Evolutionary conservation across 2,888 invertebrate genomes (phyloP).

Genomic region (Epinotia ramella): DNA sequence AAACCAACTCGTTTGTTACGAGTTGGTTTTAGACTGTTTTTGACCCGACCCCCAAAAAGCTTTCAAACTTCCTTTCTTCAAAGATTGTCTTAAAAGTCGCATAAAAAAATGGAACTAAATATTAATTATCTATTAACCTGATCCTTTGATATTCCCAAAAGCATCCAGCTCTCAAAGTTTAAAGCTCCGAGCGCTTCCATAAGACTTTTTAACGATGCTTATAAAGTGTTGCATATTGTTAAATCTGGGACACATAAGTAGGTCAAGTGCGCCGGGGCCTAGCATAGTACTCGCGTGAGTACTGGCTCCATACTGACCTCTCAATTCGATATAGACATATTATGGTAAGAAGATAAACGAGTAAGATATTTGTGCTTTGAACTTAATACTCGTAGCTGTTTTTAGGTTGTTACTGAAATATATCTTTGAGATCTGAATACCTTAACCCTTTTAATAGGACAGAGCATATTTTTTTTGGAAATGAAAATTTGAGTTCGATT

Average conservation of each 20-base stretch:
- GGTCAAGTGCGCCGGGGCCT: constrained; percentile 38
- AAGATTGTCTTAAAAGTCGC: neutral
- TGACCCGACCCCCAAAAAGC: too few species aligned
- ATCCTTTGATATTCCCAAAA: constrained; percentile 21
- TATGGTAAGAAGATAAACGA: neutral
- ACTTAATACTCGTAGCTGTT: too few species aligned
- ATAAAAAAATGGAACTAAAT: constrained; percentile 5
- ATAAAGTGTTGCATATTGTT: constrained; percentile 36
- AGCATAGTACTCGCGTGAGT: constrained; percentile 32
- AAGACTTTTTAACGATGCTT: constrained; percentile 42
- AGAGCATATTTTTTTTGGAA: too few species aligned
- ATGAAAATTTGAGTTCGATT: too few species aligned
- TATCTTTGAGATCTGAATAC: too few species aligned
- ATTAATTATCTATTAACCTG: constrained; percentile 21
- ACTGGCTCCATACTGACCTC: constrained; percentile 28
- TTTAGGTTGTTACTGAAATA: too few species aligned
- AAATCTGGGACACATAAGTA: constrained; percentile 39
- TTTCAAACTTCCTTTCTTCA: neutral
- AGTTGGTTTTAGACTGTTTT: too few species aligned
- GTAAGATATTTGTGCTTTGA: neutral
- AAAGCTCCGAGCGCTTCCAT: constrained; percentile 28
- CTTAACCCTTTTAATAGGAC: too few species aligned
- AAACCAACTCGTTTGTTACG: neutral
- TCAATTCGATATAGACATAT: neutral
- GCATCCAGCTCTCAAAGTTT: constrained; percentile 30